A percentile compares a stretch with the other conserved stretches of the same genome.
Evolutionary conservation across 2,113 vertebrate species (phyloP).

Genomic region (Rhea americana): DNA sequence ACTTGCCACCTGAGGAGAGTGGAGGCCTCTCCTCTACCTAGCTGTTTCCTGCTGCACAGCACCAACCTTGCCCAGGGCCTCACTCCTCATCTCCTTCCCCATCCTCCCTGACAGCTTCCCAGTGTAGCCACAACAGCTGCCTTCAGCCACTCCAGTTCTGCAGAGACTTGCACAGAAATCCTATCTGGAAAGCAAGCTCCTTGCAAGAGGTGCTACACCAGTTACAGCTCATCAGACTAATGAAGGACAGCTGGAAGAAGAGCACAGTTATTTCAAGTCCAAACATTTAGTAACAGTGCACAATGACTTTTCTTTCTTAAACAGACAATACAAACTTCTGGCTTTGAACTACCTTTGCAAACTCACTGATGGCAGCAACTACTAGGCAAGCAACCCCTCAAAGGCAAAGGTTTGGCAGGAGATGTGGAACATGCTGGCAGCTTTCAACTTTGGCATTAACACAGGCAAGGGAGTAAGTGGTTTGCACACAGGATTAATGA

Average conservation of each 20-base stretch:
- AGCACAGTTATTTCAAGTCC: constrained; percentile 35
- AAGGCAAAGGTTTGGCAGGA: background rate
- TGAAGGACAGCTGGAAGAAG: background rate
- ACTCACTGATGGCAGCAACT: background rate
- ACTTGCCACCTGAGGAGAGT: background rate
- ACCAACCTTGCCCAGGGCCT: constrained; percentile 6
- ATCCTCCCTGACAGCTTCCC: background rate
- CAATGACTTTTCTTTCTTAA: background rate
- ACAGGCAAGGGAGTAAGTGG: background rate
- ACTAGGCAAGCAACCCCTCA: background rate
- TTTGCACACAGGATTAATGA: background rate
- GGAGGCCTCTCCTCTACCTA: background rate
- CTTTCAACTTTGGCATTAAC: background rate
- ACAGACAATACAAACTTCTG: background rate
- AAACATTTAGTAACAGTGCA: background rate
- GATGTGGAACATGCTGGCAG: background rate
- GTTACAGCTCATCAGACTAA: background rate
- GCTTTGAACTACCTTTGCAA: background rate
- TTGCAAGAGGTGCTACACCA: background rate
- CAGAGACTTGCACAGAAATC: background rate
- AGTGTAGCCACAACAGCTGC: background rate
- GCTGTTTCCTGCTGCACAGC: background rate
- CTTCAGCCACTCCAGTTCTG: background rate
- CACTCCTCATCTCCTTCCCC: background rate
- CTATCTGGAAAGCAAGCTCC: background rate